These are phyloP conservation scores for Drosophila ogumai DNA, from an alignment of 1,140 invertebrate genomes.

Conservation along the genomic window DNA sequence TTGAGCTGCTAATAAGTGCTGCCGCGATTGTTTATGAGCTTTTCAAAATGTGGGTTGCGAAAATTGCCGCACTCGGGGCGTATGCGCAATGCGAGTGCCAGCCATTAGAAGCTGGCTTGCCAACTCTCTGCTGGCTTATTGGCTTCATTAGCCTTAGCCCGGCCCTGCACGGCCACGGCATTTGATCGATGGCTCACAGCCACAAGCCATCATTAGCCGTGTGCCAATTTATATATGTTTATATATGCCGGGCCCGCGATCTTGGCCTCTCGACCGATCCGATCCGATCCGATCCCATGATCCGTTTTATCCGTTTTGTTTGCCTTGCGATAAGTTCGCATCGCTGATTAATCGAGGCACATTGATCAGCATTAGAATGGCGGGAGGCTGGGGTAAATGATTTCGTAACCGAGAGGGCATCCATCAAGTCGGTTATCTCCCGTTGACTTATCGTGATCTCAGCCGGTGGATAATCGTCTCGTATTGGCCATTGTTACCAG, in stretches of 20 bases:
- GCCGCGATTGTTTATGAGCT: slow-evolving; percentile 68
- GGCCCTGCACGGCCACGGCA: slow-evolving; percentile 18
- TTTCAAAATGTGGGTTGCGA: slow-evolving; percentile 64
- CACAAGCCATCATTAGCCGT: slow-evolving; percentile 43
- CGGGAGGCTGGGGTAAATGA: slow-evolving; percentile 9
- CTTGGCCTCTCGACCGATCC: slow-evolving; percentile 15
- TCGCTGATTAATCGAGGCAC: slow-evolving; percentile 33
- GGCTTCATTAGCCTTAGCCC: slow-evolving; percentile 29
- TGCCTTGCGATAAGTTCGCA: slow-evolving; percentile 32
- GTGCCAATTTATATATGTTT: slow-evolving; percentile 26
- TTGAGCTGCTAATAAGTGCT: slow-evolving; percentile 74
- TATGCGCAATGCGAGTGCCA: slow-evolving; percentile 37
- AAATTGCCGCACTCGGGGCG: slow-evolving; percentile 47
- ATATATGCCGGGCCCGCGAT: slow-evolving; percentile 7
- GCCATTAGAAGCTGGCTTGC: slow-evolving; percentile 27
- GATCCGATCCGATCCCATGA: slow-evolving; percentile 11
- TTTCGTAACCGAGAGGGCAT: slow-evolving; percentile 20
- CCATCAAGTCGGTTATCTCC: slow-evolving; percentile 28
- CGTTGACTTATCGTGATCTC: slow-evolving; percentile 29
- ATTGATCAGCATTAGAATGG: slow-evolving; percentile 29
- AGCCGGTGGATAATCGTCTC: slow-evolving; percentile 16
- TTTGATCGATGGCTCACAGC: slow-evolving; percentile 41
- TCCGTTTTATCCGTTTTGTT: slow-evolving; percentile 13
- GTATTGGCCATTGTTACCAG: slow-evolving; percentile 1
- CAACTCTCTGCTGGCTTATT: slow-evolving; percentile 14